These are phyloP conservation scores for Parasteatoda lunata DNA, from an alignment of 2,888 invertebrate genomes.

Conservation along the genomic window DNA sequence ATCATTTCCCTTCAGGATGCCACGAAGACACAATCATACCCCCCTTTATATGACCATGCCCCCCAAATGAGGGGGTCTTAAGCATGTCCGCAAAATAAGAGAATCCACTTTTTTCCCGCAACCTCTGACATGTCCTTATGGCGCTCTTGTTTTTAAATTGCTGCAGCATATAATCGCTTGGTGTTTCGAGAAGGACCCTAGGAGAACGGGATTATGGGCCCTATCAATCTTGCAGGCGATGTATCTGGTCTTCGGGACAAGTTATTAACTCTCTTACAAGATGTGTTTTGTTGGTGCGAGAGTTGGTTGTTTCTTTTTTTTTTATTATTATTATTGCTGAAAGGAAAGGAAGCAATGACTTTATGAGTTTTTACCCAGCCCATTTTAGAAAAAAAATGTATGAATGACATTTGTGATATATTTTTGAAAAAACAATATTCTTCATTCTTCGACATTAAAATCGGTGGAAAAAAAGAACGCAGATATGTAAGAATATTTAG, in stretches of 20 bases:
- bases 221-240: slow-evolving; percentile 13
- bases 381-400: too few relatives aligned
- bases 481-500: too few relatives aligned
- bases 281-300: not conserved
- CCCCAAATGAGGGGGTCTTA: not conserved
- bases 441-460: too few relatives aligned
- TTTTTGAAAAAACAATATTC: too few relatives aligned
- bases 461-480: too few relatives aligned
- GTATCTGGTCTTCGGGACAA: not conserved
- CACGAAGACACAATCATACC: slow-evolving; percentile 22
- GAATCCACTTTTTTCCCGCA: slow-evolving; percentile 35
- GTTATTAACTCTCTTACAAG: slow-evolving; percentile 13
- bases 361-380: too few relatives aligned
- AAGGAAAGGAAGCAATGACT: too few relatives aligned
- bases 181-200: not conserved
- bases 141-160: slow-evolving; percentile 51
- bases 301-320: not conserved
- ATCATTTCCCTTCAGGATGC: slow-evolving; percentile 27
- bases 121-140: slow-evolving; percentile 58
- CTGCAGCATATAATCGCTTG: slow-evolving; percentile 4
- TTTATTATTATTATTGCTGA: too few relatives aligned
- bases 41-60: not conserved
- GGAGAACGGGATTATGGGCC: not conserved
- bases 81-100: slow-evolving; percentile 10
- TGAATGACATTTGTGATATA: too few relatives aligned